phyloP scores from a whole-genome alignment of 2,888 invertebrate species.

The Drosophila ochracea region DNA sequence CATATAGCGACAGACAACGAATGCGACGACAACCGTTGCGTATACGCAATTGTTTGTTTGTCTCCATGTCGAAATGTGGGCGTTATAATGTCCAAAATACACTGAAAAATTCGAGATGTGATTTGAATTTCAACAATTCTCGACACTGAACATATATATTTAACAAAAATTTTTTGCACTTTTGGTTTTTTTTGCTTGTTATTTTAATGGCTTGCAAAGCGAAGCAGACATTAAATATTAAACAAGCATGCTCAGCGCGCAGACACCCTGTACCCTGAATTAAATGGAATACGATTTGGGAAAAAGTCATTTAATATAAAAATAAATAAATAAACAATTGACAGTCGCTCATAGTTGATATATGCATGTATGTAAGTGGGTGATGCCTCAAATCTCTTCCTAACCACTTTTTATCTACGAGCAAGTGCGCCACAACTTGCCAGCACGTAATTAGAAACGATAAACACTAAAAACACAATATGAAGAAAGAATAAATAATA shows the following conservation, averaged over 20 bases:
- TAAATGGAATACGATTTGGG: not conserved
- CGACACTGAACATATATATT: not conserved
- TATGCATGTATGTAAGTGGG: constrained; percentile 37
- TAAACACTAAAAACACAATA: constrained; percentile 24
- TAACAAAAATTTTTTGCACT: not conserved
- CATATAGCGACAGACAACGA: constrained; percentile 18
- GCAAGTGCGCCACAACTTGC: constrained; percentile 40
- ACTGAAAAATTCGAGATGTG: constrained; percentile 38
- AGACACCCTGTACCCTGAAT: not conserved
- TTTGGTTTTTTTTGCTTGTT: constrained; percentile 6
- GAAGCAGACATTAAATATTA: constrained; percentile 11
- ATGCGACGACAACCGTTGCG: constrained; percentile 43
- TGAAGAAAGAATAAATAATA: constrained; percentile 1
- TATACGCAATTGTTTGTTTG: constrained; percentile 65
- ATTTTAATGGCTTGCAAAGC: constrained; percentile 34
- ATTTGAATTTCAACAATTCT: constrained; percentile 47
- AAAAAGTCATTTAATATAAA: constrained; percentile 31
- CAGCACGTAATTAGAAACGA: constrained; percentile 59
- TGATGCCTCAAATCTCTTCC: constrained; percentile 19
- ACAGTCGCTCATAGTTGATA: not conserved
- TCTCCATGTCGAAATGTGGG: constrained; percentile 48
- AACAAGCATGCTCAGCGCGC: not conserved
- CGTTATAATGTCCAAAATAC: constrained; percentile 38
- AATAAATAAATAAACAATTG: not conserved
- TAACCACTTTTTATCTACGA: constrained; percentile 23